A percentile compares a stretch with the other conserved stretches of the same genome.
Conservation (phyloP, 1,140 invertebrate species). For the Caenorhabditis remanei region DNA sequence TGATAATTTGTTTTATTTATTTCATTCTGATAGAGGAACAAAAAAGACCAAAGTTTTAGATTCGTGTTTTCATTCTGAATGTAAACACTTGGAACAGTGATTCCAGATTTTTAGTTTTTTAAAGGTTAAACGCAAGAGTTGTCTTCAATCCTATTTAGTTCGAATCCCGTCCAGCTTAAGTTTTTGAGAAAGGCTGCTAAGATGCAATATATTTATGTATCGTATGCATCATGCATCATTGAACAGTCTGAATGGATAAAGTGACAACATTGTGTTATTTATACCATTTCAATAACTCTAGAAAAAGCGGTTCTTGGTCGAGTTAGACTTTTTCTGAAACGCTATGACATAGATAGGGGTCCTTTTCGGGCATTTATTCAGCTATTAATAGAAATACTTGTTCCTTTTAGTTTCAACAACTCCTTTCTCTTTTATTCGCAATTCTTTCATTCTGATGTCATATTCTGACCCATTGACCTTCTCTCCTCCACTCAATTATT, state of each 20-base stretch:
- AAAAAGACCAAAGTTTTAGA: too few species aligned
- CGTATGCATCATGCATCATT: not conserved
- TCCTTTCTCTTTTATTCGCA: not conserved
- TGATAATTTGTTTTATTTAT: not conserved
- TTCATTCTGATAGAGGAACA: too few species aligned
- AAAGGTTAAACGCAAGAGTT: too few species aligned
- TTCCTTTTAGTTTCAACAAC: not conserved
- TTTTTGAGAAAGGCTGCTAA: too few species aligned
- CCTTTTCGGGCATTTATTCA: not conserved
- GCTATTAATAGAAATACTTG: not conserved
- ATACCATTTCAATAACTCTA: not conserved
- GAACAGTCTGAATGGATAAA: not conserved
- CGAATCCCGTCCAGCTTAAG: too few species aligned
- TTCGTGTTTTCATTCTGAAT: too few species aligned
- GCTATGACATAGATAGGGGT: slow-evolving; percentile 11
- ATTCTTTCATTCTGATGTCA: not conserved
- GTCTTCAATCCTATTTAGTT: too few species aligned
- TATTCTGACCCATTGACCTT: slow-evolving; percentile 25
- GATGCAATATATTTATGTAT: not conserved
- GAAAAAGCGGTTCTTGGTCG: not conserved
- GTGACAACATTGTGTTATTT: not conserved
- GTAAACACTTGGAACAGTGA: too few species aligned
- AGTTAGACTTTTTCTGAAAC: not conserved
- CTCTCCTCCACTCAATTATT: slow-evolving; percentile 22
- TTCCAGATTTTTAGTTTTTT: too few species aligned